Base-by-base conservation (phyloP, 2,797 vertebrate genomes). In the Prionace glauca region DNA sequence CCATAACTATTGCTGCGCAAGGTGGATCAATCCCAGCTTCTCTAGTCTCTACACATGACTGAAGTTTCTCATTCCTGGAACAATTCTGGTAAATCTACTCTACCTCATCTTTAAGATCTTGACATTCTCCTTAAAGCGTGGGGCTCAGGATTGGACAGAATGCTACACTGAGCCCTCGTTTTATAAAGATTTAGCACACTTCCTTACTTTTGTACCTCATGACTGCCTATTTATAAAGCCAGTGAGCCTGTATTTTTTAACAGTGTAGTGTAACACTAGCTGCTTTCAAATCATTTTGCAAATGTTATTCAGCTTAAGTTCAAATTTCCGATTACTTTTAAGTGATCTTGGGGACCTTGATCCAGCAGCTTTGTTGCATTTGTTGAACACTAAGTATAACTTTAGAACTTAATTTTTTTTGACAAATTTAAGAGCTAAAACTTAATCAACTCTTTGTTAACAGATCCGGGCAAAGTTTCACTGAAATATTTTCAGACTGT, bases 401-500 rank as follows among this genome's bases (percentile, higher is more conserved):
- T 69, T 67, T 26, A 65, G 22, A 10, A 24, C 41, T 92, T n/a
- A 24, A 24, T 69, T 69, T 56, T 67, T 69, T 69, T 16, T 60
- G 29, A 50, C 16, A 29, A 41, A 95, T 20, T 50, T 95, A 50
- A 29, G 24, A 32, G 45, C 71, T 72, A 18, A 95, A 60, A 26
- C 20, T 36, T 77, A 56, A 56, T 10, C 45, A 26, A 20, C 41
- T 50, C 71, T 77, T 36, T 96, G 79, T 95, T 96, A 95, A 60
- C 95, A 97, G 96, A 95, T 72, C 11, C 60, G 3, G 96, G 96
- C 50, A 96, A 90, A 77, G 71, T 96, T 2, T 97, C 96, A 56
- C 98, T 99, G 96, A 97, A 96, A 95, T 99, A 98, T 96, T 97
- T 99, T 71, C 97, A 95, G 0, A 97, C 98, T 95, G 94, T 97